These are phyloP conservation scores for Epizoanthus ramosus DNA, from an alignment of 92 coral and sea anemone genomes.

Conservation along the genomic window DNA sequence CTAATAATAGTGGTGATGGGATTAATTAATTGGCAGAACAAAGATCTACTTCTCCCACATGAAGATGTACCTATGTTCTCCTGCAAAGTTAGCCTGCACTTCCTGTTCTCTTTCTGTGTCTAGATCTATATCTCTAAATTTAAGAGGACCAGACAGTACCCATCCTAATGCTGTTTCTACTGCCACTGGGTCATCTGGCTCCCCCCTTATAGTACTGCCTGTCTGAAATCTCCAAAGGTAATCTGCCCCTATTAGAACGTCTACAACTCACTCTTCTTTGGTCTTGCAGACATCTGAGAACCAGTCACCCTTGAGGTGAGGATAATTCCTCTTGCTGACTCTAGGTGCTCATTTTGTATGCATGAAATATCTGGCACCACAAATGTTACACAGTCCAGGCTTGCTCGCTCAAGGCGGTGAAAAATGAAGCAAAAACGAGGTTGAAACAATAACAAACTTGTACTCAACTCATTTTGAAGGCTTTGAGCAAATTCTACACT, in stretches of 20 bases:
- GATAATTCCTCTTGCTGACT: conserved; percentile 42
- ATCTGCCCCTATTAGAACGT: conserved; percentile 59
- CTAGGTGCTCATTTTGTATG: conserved; percentile 55
- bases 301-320: conserved; percentile 55
- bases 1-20: too few relatives aligned
- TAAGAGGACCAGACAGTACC: conserved; percentile 48
- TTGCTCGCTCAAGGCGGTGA: too few relatives aligned
- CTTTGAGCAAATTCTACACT: too few relatives aligned
- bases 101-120: conserved; percentile 4
- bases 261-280: conserved; percentile 44
- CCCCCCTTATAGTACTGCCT: conserved; percentile 43
- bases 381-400: too few relatives aligned
- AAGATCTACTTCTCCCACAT: too few relatives aligned
- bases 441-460: too few relatives aligned
- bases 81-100: conserved; percentile 21
- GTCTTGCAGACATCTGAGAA: conserved; percentile 51
- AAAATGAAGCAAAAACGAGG: too few relatives aligned
- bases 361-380: conserved; percentile 62
- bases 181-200: conserved; percentile 47
- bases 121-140: not conserved
- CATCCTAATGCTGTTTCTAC: conserved; percentile 46
- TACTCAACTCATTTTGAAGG: too few relatives aligned
- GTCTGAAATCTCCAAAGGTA: conserved; percentile 61
- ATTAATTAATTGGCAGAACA: too few relatives aligned
- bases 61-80: too few relatives aligned